phyloP scores from a whole-genome alignment of 2,797 vertebrate species.

The Eremophila alpestris region DNA sequence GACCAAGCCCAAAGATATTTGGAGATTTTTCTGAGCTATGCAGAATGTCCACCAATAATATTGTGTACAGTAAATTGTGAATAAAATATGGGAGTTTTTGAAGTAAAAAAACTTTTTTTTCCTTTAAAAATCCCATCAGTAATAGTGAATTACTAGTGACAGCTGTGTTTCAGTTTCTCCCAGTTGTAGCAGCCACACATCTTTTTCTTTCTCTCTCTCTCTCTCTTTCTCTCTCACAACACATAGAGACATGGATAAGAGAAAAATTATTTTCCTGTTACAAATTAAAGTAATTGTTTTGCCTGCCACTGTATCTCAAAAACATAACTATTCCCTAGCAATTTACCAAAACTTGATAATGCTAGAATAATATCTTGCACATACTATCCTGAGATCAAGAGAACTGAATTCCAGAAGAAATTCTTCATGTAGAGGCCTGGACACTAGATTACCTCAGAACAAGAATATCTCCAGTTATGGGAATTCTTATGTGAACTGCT shows the following conservation, averaged over 20 bases:
- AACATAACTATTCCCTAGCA: neutral
- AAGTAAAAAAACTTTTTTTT: no score
- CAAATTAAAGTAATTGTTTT: neutral
- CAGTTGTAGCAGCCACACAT: neutral
- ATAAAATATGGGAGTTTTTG: neutral
- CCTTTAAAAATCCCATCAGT: neutral
- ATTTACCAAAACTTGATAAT: neutral
- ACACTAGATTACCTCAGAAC: neutral
- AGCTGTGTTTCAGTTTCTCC: neutral
- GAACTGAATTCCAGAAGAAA: neutral
- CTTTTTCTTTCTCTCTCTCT: neutral
- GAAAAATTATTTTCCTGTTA: neutral
- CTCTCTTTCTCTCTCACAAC: neutral
- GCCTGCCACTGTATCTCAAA: neutral
- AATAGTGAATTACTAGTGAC: neutral
- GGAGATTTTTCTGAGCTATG: neutral
- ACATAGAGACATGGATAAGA: neutral
- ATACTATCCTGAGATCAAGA: neutral
- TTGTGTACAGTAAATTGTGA: neutral
- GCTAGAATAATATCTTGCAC: neutral
- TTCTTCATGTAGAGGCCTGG: neutral
- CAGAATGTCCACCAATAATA: neutral
- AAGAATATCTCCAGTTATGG: neutral
- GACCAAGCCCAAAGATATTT: neutral
- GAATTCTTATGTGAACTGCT: neutral